phyloP scores from a whole-genome alignment of 1,140 invertebrate species.

The Limonius californicus region DNA sequence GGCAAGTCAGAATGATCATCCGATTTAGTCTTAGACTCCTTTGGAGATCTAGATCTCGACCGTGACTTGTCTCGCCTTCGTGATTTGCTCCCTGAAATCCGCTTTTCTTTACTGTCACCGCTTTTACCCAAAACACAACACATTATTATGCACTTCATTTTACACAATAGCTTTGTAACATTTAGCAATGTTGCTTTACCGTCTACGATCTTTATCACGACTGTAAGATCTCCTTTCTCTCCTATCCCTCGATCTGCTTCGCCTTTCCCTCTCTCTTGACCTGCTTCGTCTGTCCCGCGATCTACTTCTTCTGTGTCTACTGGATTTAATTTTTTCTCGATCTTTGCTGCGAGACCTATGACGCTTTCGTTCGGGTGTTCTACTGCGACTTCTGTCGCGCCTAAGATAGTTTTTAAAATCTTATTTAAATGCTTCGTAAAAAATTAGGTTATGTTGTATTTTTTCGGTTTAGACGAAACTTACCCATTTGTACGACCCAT shows the following conservation, averaged over 20 bases:
- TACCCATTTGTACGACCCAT: conserved; percentile 4
- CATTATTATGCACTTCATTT: conserved; percentile 22
- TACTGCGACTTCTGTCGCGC: conserved; percentile 42
- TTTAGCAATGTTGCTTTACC: conserved; percentile 28
- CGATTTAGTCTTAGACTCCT: conserved; percentile 54
- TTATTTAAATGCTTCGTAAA: not conserved
- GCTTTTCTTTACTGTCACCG: conserved; percentile 53
- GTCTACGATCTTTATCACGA: conserved; percentile 50
- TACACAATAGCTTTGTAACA: too few species aligned
- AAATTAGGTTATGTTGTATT: not conserved
- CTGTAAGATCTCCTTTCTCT: conserved; percentile 43
- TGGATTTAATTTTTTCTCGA: conserved; percentile 49
- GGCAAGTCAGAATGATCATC: conserved; percentile 50
- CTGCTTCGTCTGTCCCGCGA: conserved; percentile 46
- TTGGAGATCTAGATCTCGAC: conserved; percentile 48
- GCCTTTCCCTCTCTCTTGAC: conserved; percentile 50
- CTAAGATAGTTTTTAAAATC: not conserved
- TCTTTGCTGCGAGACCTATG: conserved; percentile 60
- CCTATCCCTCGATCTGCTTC: conserved; percentile 50
- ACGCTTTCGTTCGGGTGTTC: conserved; percentile 60
- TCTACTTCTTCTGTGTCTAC: conserved; percentile 46
- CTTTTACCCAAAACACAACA: conserved; percentile 45
- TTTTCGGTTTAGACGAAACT: not conserved
- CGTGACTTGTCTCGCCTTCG: conserved; percentile 35
- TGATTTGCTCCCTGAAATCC: conserved; percentile 42